Evolutionary conservation across 2,797 vertebrate genomes (phyloP), one percentile per base, ranked within the genome.

Genomic region (Pipistrellus kuhlii): DNA sequence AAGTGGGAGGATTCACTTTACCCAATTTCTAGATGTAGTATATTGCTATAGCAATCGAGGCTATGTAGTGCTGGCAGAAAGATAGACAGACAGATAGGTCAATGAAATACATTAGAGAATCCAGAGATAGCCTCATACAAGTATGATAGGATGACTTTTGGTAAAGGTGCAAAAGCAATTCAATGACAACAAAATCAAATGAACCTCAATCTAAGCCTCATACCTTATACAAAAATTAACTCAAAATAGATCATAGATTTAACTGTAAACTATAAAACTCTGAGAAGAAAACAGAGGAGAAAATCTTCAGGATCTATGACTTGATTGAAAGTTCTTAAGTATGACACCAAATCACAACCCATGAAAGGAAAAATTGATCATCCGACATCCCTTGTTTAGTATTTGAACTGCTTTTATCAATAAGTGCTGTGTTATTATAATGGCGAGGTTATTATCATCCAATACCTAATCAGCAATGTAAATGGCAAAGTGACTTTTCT

Each of bases 321-420:
- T 64, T 86, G 17, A 51, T 32, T 38, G 84, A 75, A 21, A 85
- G 17, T 73, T 96, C 55, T 73, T 88, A 81, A 87, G 51, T 9
- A 44, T 68, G 25, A 69, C 38, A 78, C 57, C 62, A 75, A 90
- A 82, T 23, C 55, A 72, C 13, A 86, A 55, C 76, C 48, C 38
- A 41, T 48, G 77, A 32, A 64, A 88, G 32, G 18, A 69, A 92
- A 93, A 64, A 46, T 3, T 76, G 44, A 59, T 83, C 73, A 73
- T 44, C 12, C 12, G 14, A 12, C 57, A 48, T 21, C 57, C 68
- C 15, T 76, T 72, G 84, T 62, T 68, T 73, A 78, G 18, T n/a
- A 32, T 80, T 13, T 55, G 8, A 83, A 59, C 46, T 23, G 15
- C 20, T 32, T 69, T 77, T 30, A 62, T 30, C 20, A n/a, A 18